Conservation (phyloP, 2,797 vertebrate genomes). For the Mormyrus hasselquistii region DNA sequence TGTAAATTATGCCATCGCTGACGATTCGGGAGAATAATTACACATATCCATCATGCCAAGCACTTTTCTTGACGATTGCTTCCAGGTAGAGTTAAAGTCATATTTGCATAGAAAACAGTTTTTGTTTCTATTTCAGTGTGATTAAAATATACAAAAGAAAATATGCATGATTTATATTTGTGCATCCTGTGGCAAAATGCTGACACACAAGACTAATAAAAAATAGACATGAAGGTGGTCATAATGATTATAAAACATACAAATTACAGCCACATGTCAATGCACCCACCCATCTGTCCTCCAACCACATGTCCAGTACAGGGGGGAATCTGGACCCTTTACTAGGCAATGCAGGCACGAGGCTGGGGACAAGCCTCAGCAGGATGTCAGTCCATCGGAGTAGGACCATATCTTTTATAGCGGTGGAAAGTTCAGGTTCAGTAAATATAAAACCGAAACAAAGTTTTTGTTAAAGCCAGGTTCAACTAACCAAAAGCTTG, state of each 20-base stretch:
- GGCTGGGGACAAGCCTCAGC: neutral
- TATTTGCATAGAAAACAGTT: neutral
- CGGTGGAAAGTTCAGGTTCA: neutral
- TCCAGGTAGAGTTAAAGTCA: neutral
- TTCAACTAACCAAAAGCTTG: neutral
- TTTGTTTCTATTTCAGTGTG: neutral
- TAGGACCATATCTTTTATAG: neutral
- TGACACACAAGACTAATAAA: neutral
- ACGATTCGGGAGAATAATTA: neutral
- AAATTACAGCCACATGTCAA: neutral
- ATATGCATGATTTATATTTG: neutral
- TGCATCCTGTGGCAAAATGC: neutral
- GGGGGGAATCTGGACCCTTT: neutral
- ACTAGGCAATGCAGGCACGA: neutral
- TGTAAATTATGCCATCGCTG: neutral
- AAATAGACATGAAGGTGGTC: neutral
- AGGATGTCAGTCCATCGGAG: neutral
- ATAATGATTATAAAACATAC: neutral
- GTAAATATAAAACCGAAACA: neutral
- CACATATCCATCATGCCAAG: constrained; percentile 10
- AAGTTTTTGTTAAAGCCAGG: neutral
- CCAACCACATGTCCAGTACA: neutral
- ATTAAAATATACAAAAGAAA: neutral
- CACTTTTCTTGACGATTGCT: neutral
- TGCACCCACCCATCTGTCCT: neutral